Conservation (phyloP, 2,888 invertebrate genomes). For the Ichneumoninae sp. region DNA sequence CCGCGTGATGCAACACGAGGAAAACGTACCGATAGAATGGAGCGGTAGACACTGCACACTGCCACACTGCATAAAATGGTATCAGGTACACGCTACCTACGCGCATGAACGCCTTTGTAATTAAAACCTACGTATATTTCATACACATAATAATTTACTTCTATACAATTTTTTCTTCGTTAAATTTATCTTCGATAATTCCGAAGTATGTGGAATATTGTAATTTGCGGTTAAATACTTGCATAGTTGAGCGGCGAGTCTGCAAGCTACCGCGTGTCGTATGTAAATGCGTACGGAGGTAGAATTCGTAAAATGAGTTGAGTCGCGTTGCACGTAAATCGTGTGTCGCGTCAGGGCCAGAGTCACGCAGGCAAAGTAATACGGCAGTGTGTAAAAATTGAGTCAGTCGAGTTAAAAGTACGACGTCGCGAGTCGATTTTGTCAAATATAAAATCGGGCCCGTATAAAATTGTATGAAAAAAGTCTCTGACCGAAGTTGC, state of each 20-base stretch:
- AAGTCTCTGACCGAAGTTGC: slow-evolving; percentile 16
- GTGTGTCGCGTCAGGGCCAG: not conserved
- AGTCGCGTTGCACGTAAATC: slow-evolving; percentile 12
- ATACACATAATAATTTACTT: not conserved
- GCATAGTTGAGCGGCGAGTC: not conserved
- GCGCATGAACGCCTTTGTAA: not conserved
- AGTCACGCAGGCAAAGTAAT: not conserved
- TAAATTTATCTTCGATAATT: not conserved
- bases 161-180: not conserved
- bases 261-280: not conserved
- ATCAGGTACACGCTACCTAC: not conserved
- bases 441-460: not conserved
- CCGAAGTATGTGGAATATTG: not conserved
- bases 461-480: not conserved
- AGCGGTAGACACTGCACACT: too few species aligned
- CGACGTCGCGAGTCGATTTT: not conserved
- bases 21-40: slow-evolving; percentile 3
- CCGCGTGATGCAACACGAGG: slow-evolving; percentile 18
- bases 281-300: not conserved
- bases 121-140: not conserved
- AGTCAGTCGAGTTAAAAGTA: not conserved
- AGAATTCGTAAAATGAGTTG: slow-evolving; percentile 3
- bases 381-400: not conserved
- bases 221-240: not conserved
- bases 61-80: not conserved